Percentiles rank a stretch among this genome's conserved stretches.
Conservation (phyloP, 2,888 invertebrate species). For the Melanargia galathea region DNA sequence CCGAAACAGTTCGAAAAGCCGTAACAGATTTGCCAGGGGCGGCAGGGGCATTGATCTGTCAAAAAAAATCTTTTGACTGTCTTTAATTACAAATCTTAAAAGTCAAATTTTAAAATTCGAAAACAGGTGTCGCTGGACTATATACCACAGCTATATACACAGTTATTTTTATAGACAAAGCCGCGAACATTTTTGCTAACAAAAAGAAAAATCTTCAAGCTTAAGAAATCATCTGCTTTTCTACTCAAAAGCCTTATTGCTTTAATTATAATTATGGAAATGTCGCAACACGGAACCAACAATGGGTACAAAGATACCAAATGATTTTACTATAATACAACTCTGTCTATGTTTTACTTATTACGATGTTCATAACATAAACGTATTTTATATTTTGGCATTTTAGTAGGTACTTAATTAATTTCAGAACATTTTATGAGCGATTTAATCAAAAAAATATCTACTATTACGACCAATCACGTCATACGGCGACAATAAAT, state of each 20-base stretch:
- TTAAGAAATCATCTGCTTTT: not conserved
- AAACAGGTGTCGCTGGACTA: too few relatives aligned
- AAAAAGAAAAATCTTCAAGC: not conserved
- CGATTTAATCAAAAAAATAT: slow-evolving; percentile 23
- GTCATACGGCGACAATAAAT: slow-evolving; percentile 39
- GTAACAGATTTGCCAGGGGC: too few relatives aligned
- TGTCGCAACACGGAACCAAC: slow-evolving; percentile 5
- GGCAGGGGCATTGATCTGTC: too few relatives aligned
- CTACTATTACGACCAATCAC: slow-evolving; percentile 32
- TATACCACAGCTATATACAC: too few relatives aligned
- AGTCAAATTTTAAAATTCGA: too few relatives aligned
- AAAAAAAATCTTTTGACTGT: too few relatives aligned
- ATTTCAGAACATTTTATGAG: slow-evolving; percentile 4
- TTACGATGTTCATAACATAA: not conserved
- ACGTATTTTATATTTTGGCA: not conserved
- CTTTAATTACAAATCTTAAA: too few relatives aligned
- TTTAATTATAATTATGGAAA: slow-evolving; percentile 8
- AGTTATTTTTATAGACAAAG: not conserved
- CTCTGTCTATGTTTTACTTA: not conserved
- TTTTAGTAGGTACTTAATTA: not conserved
- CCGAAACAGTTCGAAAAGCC: too few relatives aligned
- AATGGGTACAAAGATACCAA: slow-evolving; percentile 16
- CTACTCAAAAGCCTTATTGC: not conserved
- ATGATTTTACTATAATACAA: slow-evolving; percentile 10
- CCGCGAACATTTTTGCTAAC: not conserved